These are phyloP conservation scores for Julus scandinavius DNA, from an alignment of 2,888 invertebrate species.

Conservation along the genomic window DNA sequence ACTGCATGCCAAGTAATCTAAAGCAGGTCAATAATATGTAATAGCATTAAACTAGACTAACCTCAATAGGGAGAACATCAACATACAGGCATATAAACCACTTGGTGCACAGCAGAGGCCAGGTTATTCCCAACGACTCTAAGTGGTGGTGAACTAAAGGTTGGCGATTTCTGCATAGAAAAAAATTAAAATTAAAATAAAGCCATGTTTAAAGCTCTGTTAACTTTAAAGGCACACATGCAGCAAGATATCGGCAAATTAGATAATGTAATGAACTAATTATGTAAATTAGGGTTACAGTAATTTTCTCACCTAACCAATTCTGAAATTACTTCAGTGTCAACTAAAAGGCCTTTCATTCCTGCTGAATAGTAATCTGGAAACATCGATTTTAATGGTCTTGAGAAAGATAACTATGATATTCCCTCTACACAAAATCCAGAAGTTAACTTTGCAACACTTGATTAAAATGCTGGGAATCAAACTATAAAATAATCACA, in stretches of 20 bases:
- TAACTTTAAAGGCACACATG: not conserved
- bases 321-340: conserved; percentile 89
- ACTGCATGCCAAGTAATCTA: too few relatives aligned
- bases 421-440: too few relatives aligned
- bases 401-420: not conserved
- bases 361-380: conserved; percentile 84
- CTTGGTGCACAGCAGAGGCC: conserved; percentile 91
- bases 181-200: not conserved
- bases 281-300: not conserved
- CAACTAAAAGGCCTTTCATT: conserved; percentile 89
- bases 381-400: conserved; percentile 45
- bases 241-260: not conserved
- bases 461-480: too few relatives aligned
- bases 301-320: conserved; percentile 72
- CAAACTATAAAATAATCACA: too few relatives aligned
- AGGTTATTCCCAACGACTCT: conserved; percentile 82
- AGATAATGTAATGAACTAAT: not conserved
- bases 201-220: not conserved
- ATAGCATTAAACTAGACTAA: conserved; percentile 62
- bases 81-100: conserved; percentile 96
- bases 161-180: conserved; percentile 73
- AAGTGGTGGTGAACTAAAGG: conserved; percentile 86
- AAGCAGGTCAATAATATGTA: too few relatives aligned
- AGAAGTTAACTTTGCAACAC: too few relatives aligned
- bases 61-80: conserved; percentile 91